Evolutionary conservation across 2,797 vertebrate species (phyloP), one percentile per base, ranked within the genome.

Genomic region (Vespertilio murinus): DNA sequence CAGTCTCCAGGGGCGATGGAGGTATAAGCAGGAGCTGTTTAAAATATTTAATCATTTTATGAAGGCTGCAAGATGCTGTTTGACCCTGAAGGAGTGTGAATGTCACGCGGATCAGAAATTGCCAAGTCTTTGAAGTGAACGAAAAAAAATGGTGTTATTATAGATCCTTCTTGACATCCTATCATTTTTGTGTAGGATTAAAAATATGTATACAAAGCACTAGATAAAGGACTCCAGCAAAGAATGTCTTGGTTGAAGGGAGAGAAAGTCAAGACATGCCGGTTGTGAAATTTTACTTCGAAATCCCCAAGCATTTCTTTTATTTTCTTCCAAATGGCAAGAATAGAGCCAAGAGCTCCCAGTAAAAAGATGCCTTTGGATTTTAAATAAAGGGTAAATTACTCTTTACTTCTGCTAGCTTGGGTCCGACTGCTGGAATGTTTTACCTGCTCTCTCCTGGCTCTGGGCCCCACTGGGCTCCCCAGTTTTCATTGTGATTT

Each of bases 11-110:
- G 98, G 99, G 99, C 98, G 98, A 98, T 98, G 98, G 99, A 99
- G 99, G 99, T 99, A 99, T 98, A 98, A 98, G 99, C 98, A 98
- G 99, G 98, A 99, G 98, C 99, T 99, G 99, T 99, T 99, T 99
- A 99, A 99, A 99, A 99, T 99, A 99, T 99, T 99, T 99, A 99
- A 99, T 99, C 98, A 99, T 99, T 99, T 99, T 99, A 99, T 99
- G 98, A 99, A 99, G 99, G 99, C 99, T 98, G 99, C 98, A 99
- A 98, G 99, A 99, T 99, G 99, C 98, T 99, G 99, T 99, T 99
- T 99, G 99, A 99, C 99, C 99, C 99, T 99, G 99, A 99, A 99
- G 99, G 99, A 99, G 99, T 98, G 99, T 99, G 99, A 99, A 99
- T 99, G 99, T 99, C 99, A 99, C 98, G 98, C 98, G 98, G 98